Percentiles rank a stretch among this genome's conserved stretches.
These are phyloP conservation scores for Camponotus pennsylvanicus DNA, from an alignment of 1,140 invertebrate species.

Conservation along the genomic window DNA sequence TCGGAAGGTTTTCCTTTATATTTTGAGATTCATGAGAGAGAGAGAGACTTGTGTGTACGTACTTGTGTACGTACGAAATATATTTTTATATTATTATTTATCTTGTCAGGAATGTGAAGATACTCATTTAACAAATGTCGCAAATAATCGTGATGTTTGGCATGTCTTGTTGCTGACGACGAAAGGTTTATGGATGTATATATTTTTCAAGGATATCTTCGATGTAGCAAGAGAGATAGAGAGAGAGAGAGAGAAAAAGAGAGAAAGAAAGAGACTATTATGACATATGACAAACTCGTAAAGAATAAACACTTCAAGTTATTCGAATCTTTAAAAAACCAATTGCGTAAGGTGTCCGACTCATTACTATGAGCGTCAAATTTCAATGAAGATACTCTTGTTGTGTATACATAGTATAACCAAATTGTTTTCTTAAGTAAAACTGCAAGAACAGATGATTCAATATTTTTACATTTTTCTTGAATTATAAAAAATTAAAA, in stretches of 20 bases:
- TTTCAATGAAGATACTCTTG: neutral
- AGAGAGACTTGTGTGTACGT: neutral
- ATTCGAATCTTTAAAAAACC: constrained; percentile 6
- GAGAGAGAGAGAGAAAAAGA: constrained; percentile 4
- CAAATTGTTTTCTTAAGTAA: neutral
- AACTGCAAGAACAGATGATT: neutral
- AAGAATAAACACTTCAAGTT: constrained; percentile 33
- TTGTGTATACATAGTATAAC: neutral
- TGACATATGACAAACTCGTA: constrained; percentile 25
- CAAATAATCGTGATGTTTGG: constrained; percentile 37
- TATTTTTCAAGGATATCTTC: constrained; percentile 47
- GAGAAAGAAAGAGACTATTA: constrained; percentile 1
- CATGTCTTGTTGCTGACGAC: constrained; percentile 9
- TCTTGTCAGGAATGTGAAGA: constrained; percentile 9
- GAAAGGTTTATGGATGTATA: constrained; percentile 7
- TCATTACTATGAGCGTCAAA: neutral
- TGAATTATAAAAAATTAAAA: neutral
- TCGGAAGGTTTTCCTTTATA: neutral
- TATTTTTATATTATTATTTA: neutral
- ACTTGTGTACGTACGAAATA: neutral
- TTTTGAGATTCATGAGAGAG: neutral
- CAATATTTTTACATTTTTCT: neutral
- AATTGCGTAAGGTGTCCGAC: constrained; percentile 5
- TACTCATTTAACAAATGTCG: constrained; percentile 37
- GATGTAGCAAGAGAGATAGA: constrained; percentile 15